phyloP scores from a whole-genome alignment of 2,113 vertebrate species.

The Nyctereutes procyonoides region DNA sequence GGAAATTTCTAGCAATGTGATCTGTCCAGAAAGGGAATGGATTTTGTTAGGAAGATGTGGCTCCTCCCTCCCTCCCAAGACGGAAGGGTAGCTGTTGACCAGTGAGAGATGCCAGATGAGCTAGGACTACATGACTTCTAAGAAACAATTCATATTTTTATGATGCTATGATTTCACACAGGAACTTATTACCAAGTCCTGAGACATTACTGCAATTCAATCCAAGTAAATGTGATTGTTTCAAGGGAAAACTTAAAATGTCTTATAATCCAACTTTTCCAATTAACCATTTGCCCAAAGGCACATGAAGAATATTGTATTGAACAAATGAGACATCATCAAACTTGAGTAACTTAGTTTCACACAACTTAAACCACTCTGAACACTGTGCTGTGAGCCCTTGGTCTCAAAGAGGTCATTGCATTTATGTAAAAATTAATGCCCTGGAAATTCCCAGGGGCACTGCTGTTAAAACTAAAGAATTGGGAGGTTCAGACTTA shows the following conservation, averaged over 20 bases:
- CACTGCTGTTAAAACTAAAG: background rate
- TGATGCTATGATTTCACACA: background rate
- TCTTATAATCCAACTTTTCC: background rate
- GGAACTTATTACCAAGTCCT: background rate
- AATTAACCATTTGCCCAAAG: background rate
- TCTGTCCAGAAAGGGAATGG: background rate
- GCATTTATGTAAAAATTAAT: slow-evolving; percentile 1
- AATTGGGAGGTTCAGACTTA: background rate
- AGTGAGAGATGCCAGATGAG: background rate
- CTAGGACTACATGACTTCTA: background rate
- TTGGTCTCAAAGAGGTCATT: background rate
- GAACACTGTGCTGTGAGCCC: background rate
- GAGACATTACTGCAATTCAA: background rate
- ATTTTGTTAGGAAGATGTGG: background rate
- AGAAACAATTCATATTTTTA: background rate
- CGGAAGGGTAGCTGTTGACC: background rate
- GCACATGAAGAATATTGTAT: background rate
- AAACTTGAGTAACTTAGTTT: background rate
- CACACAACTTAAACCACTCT: background rate
- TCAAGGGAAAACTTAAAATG: background rate
- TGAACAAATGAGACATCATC: background rate
- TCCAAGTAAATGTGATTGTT: slow-evolving; percentile 1
- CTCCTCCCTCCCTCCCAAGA: background rate
- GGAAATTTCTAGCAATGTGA: background rate
- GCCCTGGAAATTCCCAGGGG: slow-evolving; percentile 34